Conservation (phyloP, 92 coral and sea anemone species). For the Pocillopora grandis region DNA sequence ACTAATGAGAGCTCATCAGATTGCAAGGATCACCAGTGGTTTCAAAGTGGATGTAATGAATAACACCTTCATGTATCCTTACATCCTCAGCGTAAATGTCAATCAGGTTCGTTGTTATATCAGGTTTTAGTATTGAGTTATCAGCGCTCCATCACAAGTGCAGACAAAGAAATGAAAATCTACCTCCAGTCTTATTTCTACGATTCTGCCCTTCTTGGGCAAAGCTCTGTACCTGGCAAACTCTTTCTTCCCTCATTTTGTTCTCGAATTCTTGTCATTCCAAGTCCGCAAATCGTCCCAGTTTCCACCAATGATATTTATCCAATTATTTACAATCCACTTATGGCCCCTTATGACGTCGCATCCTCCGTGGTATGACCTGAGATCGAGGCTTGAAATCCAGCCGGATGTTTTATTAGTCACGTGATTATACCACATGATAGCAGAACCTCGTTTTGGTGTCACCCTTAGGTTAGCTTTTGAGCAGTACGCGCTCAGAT, state of each 20-base stretch:
- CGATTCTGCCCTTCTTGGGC: no score
- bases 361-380: constrained; percentile 94
- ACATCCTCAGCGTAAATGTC: no score
- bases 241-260: neutral
- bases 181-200: no score
- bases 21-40: no score
- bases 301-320: constrained; percentile 71
- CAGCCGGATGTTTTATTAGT: constrained; percentile 60
- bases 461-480: constrained; percentile 74
- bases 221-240: no score
- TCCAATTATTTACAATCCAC: constrained; percentile 95
- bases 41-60: no score
- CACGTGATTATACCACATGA: constrained; percentile 97
- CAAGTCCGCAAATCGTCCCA: constrained; percentile 70
- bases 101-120: no score
- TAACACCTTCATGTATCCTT: no score
- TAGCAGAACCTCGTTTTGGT: constrained; percentile 80
- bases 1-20: no score
- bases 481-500: constrained; percentile 79
- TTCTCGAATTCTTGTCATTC: constrained; percentile 43
- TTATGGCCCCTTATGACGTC: constrained; percentile 89
- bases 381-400: constrained; percentile 73
- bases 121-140: no score
- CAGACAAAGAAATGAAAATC: no score
- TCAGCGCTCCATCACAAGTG: no score